Evolutionary conservation across 2,888 invertebrate species (phyloP), one percentile per base, ranked within the genome.

Genomic region (Portevinia maculata): DNA sequence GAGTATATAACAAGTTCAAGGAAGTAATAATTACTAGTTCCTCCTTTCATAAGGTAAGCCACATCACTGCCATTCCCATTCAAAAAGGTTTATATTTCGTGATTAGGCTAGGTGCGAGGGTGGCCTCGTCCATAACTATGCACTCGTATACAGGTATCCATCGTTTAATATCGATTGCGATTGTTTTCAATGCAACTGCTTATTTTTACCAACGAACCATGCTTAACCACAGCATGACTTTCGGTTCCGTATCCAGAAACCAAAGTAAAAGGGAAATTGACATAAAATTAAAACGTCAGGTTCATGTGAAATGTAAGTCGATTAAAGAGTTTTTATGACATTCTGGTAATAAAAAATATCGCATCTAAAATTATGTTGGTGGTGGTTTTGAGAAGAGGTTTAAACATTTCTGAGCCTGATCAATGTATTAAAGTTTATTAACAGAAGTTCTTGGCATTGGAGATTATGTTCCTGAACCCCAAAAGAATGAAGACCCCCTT

Each of bases 181-280:
- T 44, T 7, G 13, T 39, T 39, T 50, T 28, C 15, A 44, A 19
- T 44, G 44, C 9, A 52, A 30, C 7, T 32, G n/a, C 24, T 8
- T 41, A 52, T n/a, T 9, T 17, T 28, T 28, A 9, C 50, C 24
- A 19, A 39, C 13, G 37, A 24, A 24, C 24, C 39, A 13, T 13
- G 13, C 15, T 13, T 13, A 64, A 34, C 60, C 60, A 48, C 60
- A 62, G 44, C 8, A 41, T 1, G 17, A 65, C 19, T 53, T 65
- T 44, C 30, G 52, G 52, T 44, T 52, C 52, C 65, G 39, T 32
- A 41, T 65, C 19, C 19, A 46, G 34, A 46, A 44, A 50, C 28
- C 46, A 48, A 62, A 8, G 13, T 34, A 37, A 64, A 37, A 48
- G 46, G 8, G 13, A 28, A 41, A n/a, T n/a, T n/a, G n/a, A 15